Base-by-base conservation (phyloP, 1,140 invertebrate species). In the Drosophila athabasca region DNA sequence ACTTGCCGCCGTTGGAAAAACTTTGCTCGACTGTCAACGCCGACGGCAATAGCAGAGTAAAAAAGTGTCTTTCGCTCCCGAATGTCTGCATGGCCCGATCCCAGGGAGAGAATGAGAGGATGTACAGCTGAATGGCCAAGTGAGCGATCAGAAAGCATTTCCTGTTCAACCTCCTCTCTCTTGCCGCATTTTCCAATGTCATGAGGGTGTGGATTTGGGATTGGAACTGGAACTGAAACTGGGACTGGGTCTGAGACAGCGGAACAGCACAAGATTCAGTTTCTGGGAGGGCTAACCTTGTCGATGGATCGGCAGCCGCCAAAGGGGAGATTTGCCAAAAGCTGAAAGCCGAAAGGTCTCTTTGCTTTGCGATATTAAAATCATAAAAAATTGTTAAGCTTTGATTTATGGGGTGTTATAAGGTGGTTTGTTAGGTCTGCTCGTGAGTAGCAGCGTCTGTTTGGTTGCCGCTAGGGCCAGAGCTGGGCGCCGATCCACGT, bases 301-400 rank as follows among this genome's bases (percentile, higher is more conserved):
- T 62, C 71, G 70, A 22, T 61, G 71, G 61, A 48, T 74, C 35
- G 65, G 64, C 39, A 64, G 43, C 60, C 46, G 48, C 59, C 52
- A 74, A 58, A 57, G 49, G 15, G 24, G 22, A 65, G 60, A 72
- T 74, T 74, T 65, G 52, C 43, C 43, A 46, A 31, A 31, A 9
- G 31, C 31, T 9, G 3, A 11, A 11, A 1, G 9, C 31, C 9
- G 9, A 35, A 74, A 74, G 50, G 52, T 74, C 73, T 50, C 31
- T 0, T 19, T 13, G 6, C 13, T 17, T 49, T 44, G 70, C 51
- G 39, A 67, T 46, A 46, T n/a, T 13, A 4, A n/a, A 50, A 53
- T 75, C 71, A 54, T 75, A 44, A 75, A 75, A 75, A 74, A 45
- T 44, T 62, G 49, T 66, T 75, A 75, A 74, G 71, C 71, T 72